Evolutionary conservation across 2,113 vertebrate genomes (phyloP), one percentile per base, ranked within the genome.

Genomic region (Ailurus styani): DNA sequence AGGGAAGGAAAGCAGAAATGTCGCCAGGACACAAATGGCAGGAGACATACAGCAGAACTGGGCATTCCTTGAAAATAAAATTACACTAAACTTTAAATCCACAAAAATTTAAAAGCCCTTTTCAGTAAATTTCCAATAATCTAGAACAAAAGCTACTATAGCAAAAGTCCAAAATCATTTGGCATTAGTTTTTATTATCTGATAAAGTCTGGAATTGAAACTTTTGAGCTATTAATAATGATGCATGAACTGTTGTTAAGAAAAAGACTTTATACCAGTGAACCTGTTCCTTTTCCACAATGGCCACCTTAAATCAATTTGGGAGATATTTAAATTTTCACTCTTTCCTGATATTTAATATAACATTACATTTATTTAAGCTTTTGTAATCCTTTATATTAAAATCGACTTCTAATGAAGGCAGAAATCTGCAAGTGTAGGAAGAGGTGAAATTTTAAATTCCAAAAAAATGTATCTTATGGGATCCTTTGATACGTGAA

Each of bases 1-100:
- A 99, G 91, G 98, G 92, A 95, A 97, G 89, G 94, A 98, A 98
- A 98, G 96, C 75, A 97, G 96, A 98, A 98, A 96, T 95, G 93
- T 98, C 90, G 98, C 85, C 73, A 96, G 94, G 93, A 97, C 97
- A 97, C 90, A 95, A 83, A 98, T 93, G 93, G 93, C 96, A 97
- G 64, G 96, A 98, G 90, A 98, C 96, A 92, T 13, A 85, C 86
- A 97, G 97, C 96, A 98, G 97, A 98, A 94, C 93, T 40, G 17
- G 45, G 14, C 64, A 90, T 25, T 55, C 31, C 68, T 79, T 31
- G 2, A 5, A 64, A 92, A 42, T 27, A 70, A 75, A 25, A 17
- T 60, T 31, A 77, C 14, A 23, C 31, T 47, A 37, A 64, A 73
- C 31, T 97, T 84, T 60, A 78, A 89, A 86, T 93, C 25, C 27